These are phyloP conservation scores for Phycodurus eques DNA, from an alignment of 2,113 vertebrate species.

Conservation along the genomic window DNA sequence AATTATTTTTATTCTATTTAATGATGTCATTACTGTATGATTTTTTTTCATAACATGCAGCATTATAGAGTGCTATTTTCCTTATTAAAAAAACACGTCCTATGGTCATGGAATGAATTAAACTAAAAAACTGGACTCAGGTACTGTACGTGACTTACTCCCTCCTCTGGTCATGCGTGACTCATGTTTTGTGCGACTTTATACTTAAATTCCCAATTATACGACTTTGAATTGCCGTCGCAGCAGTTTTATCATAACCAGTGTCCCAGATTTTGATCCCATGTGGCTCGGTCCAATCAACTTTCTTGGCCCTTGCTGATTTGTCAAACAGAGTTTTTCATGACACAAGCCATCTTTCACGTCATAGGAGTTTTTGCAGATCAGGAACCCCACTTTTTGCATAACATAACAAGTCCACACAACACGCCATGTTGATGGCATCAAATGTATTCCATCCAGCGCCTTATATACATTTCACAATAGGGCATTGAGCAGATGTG, in stretches of 20 bases:
- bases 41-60: no score
- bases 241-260: not conserved
- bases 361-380: constrained; percentile 17
- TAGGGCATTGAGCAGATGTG: constrained; percentile 6
- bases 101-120: no score
- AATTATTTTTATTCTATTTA: no score
- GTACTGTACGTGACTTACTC: no score
- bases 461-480: constrained; percentile 12
- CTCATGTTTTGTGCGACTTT: no score
- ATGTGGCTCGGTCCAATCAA: not conserved
- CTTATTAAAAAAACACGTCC: no score
- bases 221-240: not conserved
- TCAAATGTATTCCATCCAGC: constrained; percentile 15
- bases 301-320: not conserved
- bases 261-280: not conserved
- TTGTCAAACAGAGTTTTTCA: constrained; percentile 4
- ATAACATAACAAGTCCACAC: constrained; percentile 28
- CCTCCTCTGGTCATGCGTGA: no score
- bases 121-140: no score
- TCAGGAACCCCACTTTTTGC: constrained; percentile 33
- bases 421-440: constrained; percentile 19
- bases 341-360: not conserved
- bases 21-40: no score
- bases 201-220: not conserved
- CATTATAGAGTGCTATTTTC: no score